These are phyloP conservation scores for Patiria miniata DNA, from an alignment of 35 echinoderm and acorn worm genomes.

Conservation along the genomic window DNA sequence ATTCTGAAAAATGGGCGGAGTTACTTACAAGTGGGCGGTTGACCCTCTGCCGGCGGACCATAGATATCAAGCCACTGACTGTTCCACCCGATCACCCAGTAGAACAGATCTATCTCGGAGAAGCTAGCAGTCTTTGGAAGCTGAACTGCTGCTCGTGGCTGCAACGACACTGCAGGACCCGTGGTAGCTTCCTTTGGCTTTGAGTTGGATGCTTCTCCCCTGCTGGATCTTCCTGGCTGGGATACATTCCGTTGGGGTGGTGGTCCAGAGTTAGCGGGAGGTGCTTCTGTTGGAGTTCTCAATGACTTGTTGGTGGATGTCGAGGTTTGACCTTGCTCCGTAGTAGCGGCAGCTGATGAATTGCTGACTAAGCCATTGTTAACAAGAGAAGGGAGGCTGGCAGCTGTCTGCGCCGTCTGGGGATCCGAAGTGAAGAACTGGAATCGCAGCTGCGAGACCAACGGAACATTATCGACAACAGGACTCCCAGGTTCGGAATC, in stretches of 20 bases:
- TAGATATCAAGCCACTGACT: neutral
- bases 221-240: neutral
- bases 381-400: neutral
- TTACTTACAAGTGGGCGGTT: neutral
- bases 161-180: neutral
- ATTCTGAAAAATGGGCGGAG: no score
- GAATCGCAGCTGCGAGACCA: neutral
- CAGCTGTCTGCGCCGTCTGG: neutral
- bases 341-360: neutral
- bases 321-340: neutral
- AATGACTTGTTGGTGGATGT: neutral
- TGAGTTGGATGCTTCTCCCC: neutral
- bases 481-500: neutral
- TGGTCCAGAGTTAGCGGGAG: neutral
- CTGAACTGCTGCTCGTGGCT: neutral
- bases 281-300: no score
- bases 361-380: neutral
- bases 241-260: neutral
- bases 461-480: neutral
- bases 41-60: neutral
- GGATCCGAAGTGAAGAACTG: conserved; percentile 16
- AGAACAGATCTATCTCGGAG: neutral
- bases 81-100: conserved; percentile 12
- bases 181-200: neutral
- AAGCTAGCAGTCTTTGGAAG: neutral